Conservation (phyloP, 1,140 invertebrate species). For the Thaumetopoea pityocampa region DNA sequence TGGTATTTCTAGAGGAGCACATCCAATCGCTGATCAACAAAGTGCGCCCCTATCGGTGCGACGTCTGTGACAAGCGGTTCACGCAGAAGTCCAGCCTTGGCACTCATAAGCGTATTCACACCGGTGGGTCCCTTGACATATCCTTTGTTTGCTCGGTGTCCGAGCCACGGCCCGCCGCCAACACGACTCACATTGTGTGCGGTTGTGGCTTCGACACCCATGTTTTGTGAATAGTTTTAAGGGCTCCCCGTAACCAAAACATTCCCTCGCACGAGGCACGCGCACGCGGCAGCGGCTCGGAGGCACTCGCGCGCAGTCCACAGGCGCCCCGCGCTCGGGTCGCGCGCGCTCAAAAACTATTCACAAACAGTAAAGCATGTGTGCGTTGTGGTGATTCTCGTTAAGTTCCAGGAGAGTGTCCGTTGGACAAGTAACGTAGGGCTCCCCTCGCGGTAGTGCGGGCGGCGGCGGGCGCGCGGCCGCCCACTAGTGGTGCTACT, state of each 20-base stretch:
- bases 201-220: conserved; percentile 68
- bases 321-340: conserved; percentile 32
- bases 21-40: conserved; percentile 79
- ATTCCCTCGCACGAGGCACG: too few relatives aligned
- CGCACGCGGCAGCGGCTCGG: too few relatives aligned
- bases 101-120: conserved; percentile 90
- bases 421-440: conserved; percentile 70
- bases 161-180: conserved; percentile 42
- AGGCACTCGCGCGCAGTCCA: too few relatives aligned
- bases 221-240: conserved; percentile 74
- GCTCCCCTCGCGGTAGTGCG: conserved; percentile 64
- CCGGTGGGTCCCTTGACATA: conserved; percentile 78
- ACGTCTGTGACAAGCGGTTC: conserved; percentile 85
- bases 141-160: conserved; percentile 64
- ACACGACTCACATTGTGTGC: conserved; percentile 20
- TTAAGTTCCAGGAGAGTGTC: conserved; percentile 56
- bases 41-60: conserved; percentile 85
- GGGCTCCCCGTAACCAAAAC: conserved; percentile 54
- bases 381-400: conserved; percentile 64
- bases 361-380: conserved; percentile 76
- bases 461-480: conserved; percentile 29
- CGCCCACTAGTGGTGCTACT: conserved; percentile 55
- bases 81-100: conserved; percentile 87
- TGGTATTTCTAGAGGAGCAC: conserved; percentile 77
- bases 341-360: conserved; percentile 76